Evolutionary conservation across 30 jellyfish, hydroid and myxozoan genomes (phyloP).

Genomic region (Aurelia coerulea): DNA sequence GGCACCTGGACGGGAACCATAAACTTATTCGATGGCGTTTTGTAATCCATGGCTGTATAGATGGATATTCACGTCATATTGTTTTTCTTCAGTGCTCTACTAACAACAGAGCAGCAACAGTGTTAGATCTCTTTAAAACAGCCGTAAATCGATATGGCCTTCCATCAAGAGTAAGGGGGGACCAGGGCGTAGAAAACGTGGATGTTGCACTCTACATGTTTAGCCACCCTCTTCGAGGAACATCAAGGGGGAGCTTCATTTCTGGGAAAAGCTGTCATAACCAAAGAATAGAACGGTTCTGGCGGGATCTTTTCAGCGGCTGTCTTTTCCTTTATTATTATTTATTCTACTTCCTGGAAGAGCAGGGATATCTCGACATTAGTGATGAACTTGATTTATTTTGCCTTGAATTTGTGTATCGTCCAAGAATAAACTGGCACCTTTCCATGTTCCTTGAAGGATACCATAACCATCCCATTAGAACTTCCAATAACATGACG

Average conservation of each 20-base stretch:
- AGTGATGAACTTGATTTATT: slow-evolving; percentile 17
- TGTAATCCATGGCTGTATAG: slow-evolving; percentile 56
- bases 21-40: slow-evolving; percentile 46
- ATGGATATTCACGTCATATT: slow-evolving; percentile 28
- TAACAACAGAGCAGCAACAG: slow-evolving; percentile 35
- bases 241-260: slow-evolving; percentile 52
- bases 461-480: slow-evolving; percentile 31
- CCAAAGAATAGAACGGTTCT: slow-evolving; percentile 40
- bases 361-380: not conserved
- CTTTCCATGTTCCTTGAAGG: slow-evolving; percentile 15
- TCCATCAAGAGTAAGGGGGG: slow-evolving; percentile 47
- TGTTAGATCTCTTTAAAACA: not conserved
- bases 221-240: slow-evolving; percentile 41
- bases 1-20: slow-evolving; percentile 57
- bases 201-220: slow-evolving; percentile 45
- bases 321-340: slow-evolving; percentile 14
- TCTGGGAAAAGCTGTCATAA: slow-evolving; percentile 64
- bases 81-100: slow-evolving; percentile 23
- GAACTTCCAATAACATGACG: slow-evolving; percentile 20
- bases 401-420: slow-evolving; percentile 12
- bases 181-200: slow-evolving; percentile 51
- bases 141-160: slow-evolving; percentile 19
- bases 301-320: slow-evolving; percentile 45
- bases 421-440: slow-evolving; percentile 26
- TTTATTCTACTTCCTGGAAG: slow-evolving; percentile 13